Evolutionary conservation across 2,888 invertebrate species (phyloP), one percentile per base, ranked within the genome.

Genomic region (Cataglyphis albicans): DNA sequence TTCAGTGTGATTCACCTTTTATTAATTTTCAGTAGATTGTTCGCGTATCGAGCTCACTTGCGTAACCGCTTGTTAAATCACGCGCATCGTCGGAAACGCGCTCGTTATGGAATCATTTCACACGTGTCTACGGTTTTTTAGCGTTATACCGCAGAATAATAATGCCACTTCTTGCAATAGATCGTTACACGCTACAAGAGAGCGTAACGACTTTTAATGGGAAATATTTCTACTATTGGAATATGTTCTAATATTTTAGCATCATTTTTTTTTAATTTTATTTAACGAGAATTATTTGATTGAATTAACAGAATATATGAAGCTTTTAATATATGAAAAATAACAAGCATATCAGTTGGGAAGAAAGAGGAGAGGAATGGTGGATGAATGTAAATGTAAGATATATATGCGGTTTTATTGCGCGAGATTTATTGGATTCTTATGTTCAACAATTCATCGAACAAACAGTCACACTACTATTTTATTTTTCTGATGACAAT

Each of bases 1-100:
- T n/a, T 52, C 7, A 6, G 2, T n/a, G 7, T n/a, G 63, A 65
- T 59, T 83, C 25, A 44, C 38, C 78, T 63, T 59, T 68, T 68
- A 78, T 38, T 85, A 87, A 85, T 76, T 65, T 76, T 59, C 21
- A 32, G 57, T 41, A 15, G n/a, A 44, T 59, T 18, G 18, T 44
- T 44, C 57, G 29, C 57, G 41, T 32, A 67, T 67, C 41, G 38
- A 9, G 41, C 6, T 41, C 0, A 15, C 74, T 76, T 67, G 29
- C 67, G 41, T 68, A 78, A 78, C 18, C 67, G 57, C 41, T n/a
- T 32, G 67, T 76, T 76, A 68, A 78, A 68, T 78, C 68, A 78
- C 67, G 68, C 57, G 41, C 57, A 32, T 78, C 78, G 68, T 59
- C 68, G 59, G 57, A 68, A 78, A 59, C 12, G 59, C 57, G 68